phyloP scores from a whole-genome alignment of 2,797 vertebrate species.

The Poeciliopsis paucimaculata region DNA sequence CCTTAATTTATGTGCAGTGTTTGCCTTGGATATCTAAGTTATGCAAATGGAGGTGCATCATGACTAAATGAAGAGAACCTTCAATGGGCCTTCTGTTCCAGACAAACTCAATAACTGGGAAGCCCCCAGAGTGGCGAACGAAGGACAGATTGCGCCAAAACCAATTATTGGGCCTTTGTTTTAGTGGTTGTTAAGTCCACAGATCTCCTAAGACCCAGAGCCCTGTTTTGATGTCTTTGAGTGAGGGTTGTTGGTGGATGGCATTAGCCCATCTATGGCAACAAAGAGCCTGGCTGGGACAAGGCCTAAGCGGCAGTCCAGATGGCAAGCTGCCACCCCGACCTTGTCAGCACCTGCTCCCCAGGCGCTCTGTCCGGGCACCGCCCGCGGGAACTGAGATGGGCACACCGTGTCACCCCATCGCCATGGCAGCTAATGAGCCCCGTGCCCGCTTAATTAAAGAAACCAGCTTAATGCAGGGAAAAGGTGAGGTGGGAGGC shows the following conservation, averaged over 20 bases:
- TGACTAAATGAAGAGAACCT: slow-evolving; percentile 66
- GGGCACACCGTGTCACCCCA: slow-evolving; percentile 77
- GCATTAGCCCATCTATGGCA: slow-evolving; percentile 70
- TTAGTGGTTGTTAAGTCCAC: slow-evolving; percentile 79
- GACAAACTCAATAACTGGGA: slow-evolving; percentile 73
- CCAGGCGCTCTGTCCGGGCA: slow-evolving; percentile 84
- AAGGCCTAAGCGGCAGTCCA: slow-evolving; percentile 75
- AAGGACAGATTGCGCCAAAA: slow-evolving; percentile 84
- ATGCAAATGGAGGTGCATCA: slow-evolving; percentile 69
- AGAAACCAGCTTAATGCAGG: slow-evolving; percentile 76
- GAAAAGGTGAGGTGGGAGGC: slow-evolving; percentile 49
- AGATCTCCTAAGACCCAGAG: slow-evolving; percentile 77
- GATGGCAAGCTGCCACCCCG: slow-evolving; percentile 82
- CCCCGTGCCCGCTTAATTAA: slow-evolving; percentile 83
- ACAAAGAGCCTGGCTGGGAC: slow-evolving; percentile 73
- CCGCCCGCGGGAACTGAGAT: slow-evolving; percentile 76
- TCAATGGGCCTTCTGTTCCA: slow-evolving; percentile 76
- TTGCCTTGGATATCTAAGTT: slow-evolving; percentile 60
- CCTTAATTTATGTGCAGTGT: slow-evolving; percentile 48
- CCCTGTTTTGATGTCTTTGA: slow-evolving; percentile 82
- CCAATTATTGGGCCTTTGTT: slow-evolving; percentile 85
- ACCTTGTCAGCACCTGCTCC: slow-evolving; percentile 88
- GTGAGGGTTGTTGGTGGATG: slow-evolving; percentile 74
- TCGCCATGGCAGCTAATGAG: slow-evolving; percentile 83
- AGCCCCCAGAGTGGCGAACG: slow-evolving; percentile 74